Base-by-base conservation (phyloP, 1,140 invertebrate species). In the Portunus trituberculatus region DNA sequence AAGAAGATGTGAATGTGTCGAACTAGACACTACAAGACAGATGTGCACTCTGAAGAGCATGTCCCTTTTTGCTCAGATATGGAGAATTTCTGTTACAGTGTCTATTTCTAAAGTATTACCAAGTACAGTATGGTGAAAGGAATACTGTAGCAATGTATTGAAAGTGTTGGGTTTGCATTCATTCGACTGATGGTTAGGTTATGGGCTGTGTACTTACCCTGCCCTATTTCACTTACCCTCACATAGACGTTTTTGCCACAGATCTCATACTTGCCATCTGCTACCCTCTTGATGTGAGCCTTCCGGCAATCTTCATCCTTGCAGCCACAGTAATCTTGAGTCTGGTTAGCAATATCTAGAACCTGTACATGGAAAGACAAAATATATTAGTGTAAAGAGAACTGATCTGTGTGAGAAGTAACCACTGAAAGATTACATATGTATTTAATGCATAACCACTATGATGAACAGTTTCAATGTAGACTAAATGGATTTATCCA, bases 291-390 rank as follows among this genome's bases (percentile, higher is more conserved):
- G 32, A 95, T 89, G 25, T 95, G 94, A 88, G 94, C 88, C 31
- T 95, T 95, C 8, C 10, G 86, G 46, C 94, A 95, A 45, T 91
- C 76, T 29, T 83, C 67, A 46, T 95, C 87, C 67, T 93, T 96
- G 76, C 96, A 96, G 8, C 94, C 95, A 90, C 94, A 96, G 67
- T 92, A 95, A 31, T 93, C 96, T 52, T 92, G 92, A 45, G 96
- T 95, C 84, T 96, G 92, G 48, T 84, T 95, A 28, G 95, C 94
- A 87, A 95, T 96, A 91, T 96, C 95, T 32, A 95, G 89, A 95
- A 95, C 95, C 96, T 96, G 94, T 46, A 32, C 29, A 86, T 46
- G 12, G 20, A 28, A 86, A 46, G 52, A 59, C 52, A 59, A 29
- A 89, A 45, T 4, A 31, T 16, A 14, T 59, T 59, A 59, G 12